phyloP scores from a whole-genome alignment of 2,888 invertebrate species.

The Andricus curvator region DNA sequence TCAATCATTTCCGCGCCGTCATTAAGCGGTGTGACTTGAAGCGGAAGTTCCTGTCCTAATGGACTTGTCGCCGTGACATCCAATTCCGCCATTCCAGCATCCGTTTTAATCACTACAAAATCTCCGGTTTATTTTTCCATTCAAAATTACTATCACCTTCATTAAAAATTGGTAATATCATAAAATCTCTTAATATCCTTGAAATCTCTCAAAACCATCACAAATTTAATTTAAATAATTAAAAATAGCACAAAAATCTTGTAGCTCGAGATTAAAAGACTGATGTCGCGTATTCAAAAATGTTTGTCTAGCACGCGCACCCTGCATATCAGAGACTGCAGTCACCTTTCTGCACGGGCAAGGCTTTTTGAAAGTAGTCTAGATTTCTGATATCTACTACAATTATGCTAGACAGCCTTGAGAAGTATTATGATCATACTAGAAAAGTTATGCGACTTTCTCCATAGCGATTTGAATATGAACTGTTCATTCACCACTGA shows the following conservation, averaged over 20 bases:
- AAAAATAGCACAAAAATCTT: neutral
- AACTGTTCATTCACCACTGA: neutral
- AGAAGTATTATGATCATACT: constrained; percentile 55
- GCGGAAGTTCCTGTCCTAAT: constrained; percentile 89
- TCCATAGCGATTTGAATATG: constrained; percentile 48
- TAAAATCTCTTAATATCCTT: neutral
- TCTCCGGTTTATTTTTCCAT: neutral
- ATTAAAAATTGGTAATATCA: neutral
- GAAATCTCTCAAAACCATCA: neutral
- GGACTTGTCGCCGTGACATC: constrained; percentile 94
- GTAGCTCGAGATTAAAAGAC: neutral
- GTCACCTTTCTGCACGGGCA: constrained; percentile 55
- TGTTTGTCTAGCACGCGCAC: constrained; percentile 45
- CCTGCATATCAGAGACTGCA: constrained; percentile 50
- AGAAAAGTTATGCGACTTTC: constrained; percentile 65
- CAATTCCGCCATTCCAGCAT: constrained; percentile 91
- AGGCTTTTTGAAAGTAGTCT: constrained; percentile 72
- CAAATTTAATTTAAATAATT: neutral
- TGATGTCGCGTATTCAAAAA: neutral
- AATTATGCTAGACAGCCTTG: constrained; percentile 66
- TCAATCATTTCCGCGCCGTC: constrained; percentile 87
- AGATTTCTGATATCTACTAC: constrained; percentile 60
- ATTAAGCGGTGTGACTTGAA: constrained; percentile 86
- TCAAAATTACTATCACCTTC: neutral
- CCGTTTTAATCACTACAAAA: constrained; percentile 86